A percentile compares a stretch with the other conserved stretches of the same genome.
Conservation (phyloP, 2,888 invertebrate species). For the Blastobasis adustella region DNA sequence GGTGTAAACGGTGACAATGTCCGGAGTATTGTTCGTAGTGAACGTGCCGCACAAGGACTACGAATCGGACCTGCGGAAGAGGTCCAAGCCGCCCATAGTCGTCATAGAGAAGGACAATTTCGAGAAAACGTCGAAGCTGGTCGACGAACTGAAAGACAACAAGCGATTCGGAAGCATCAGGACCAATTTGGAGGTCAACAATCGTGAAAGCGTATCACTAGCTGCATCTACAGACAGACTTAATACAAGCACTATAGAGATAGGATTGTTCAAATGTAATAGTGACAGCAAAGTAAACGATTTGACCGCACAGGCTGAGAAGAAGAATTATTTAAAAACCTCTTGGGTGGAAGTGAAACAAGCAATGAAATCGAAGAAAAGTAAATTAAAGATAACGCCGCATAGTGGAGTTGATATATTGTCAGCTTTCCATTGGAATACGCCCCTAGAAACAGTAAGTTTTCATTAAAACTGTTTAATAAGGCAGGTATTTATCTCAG, state of each 20-base stretch:
- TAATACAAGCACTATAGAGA: slow-evolving; percentile 17
- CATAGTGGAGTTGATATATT: slow-evolving; percentile 35
- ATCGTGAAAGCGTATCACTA: slow-evolving; percentile 16
- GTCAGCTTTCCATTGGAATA: slow-evolving; percentile 41
- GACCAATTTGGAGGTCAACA: slow-evolving; percentile 17
- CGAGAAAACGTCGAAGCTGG: slow-evolving; percentile 24
- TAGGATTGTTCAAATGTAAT: slow-evolving; percentile 27
- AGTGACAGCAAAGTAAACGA: slow-evolving; percentile 30
- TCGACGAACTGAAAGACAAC: slow-evolving; percentile 29
- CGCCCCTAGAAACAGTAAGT: slow-evolving; percentile 50
- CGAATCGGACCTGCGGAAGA: slow-evolving; percentile 46
- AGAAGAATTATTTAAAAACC: slow-evolving; percentile 22
- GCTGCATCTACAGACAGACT: slow-evolving; percentile 30
- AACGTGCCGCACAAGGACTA: slow-evolving; percentile 70
- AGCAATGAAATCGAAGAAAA: slow-evolving; percentile 30
- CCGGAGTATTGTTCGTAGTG: slow-evolving; percentile 75
- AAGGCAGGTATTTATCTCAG: too few relatives aligned
- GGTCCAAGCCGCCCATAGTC: slow-evolving; percentile 19
- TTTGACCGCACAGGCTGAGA: slow-evolving; percentile 5
- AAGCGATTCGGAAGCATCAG: slow-evolving; percentile 21
- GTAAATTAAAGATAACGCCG: slow-evolving; percentile 39
- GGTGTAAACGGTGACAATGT: slow-evolving; percentile 35
- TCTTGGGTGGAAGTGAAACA: slow-evolving; percentile 45
- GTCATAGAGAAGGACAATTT: slow-evolving; percentile 27
- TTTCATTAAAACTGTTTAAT: neutral